These are phyloP conservation scores for Nemapogon koenigi DNA, from an alignment of 2,888 invertebrate species.

Conservation along the genomic window DNA sequence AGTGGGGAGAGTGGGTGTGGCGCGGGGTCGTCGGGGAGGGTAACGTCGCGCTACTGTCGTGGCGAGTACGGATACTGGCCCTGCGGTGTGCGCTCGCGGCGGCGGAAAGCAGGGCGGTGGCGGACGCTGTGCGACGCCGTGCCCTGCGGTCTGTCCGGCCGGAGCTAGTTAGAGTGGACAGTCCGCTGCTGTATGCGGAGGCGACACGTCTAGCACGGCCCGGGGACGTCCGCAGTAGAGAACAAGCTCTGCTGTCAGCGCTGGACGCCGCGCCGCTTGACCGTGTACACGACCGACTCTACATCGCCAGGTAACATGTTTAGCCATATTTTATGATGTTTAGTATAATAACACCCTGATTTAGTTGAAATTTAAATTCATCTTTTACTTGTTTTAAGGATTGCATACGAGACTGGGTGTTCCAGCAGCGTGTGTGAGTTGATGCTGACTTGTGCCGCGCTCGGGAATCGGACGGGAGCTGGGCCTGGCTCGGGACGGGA, in stretches of 20 bases:
- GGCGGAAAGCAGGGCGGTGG: conserved; percentile 13
- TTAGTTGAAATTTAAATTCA: no score
- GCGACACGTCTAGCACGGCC: conserved; percentile 31
- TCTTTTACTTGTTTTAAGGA: no score
- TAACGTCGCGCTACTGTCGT: conserved; percentile 18
- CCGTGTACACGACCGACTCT: conserved; percentile 21
- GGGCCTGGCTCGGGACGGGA: not conserved
- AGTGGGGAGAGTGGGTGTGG: not conserved
- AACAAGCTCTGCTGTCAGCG: conserved; percentile 20
- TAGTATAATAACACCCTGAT: no score
- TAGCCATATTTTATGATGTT: no score
- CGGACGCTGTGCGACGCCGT: no score
- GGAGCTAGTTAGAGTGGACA: conserved; percentile 8
- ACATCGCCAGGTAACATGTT: conserved; percentile 26
- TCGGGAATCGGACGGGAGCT: no score
- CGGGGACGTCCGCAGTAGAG: conserved; percentile 17
- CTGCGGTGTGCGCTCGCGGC: conserved; percentile 18
- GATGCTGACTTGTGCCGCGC: conserved; percentile 20
- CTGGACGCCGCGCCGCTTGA: conserved; percentile 20
- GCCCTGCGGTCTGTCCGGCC: no score
- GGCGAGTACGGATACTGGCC: conserved; percentile 19
- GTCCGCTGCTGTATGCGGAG: conserved; percentile 27
- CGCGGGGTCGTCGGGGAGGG: not conserved
- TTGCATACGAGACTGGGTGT: no score
- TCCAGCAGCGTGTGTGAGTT: no score